Base-by-base conservation (phyloP, 2,888 invertebrate genomes). In the Biston betularia region DNA sequence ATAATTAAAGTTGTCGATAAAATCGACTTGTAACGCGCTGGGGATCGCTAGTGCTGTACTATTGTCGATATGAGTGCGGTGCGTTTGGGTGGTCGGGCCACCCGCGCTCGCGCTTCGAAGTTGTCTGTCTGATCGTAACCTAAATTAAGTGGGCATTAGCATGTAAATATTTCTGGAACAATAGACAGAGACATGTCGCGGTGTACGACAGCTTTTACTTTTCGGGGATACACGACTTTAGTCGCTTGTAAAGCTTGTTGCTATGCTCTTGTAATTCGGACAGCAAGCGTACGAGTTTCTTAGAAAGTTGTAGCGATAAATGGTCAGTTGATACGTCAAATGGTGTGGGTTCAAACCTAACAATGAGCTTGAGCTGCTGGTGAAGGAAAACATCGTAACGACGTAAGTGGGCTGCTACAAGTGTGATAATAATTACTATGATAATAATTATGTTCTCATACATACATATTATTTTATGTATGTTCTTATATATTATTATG, bases 1-100 rank as follows among this genome's bases (percentile, higher is more conserved):
- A 85, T 85, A 88, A 89, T 89, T 89, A 88, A 87, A 81, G 79
- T 81, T 75, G 58, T 75, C 73, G 77, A 84, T 89, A 89, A 85
- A 82, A 87, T 89, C 86, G 82, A 88, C 86, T 81, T 85, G 86
- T 83, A 85, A 80, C 83, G 83, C 79, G 78, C 79, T 79, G 78
- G 78, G 79, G 83, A 83, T 82, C 79, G 81, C 81, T 86, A 86
- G 86, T 82, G 87, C 77, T 78, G 85, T 76, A 79, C 77, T 74
- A 79, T 71, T 89, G 88, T 88, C 87, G 85, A 83, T 79, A 78
- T 74, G 62, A 70, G 80, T 78, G 76, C 81, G 78, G 78, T 78
- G 79, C 68, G 78, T 73, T 38, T 82, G 82, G 78, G 82, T 76
- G 78, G 77, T 78, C 89, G 77, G 89, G 85, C 89, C 90, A 89